phyloP scores from a whole-genome alignment of 2,113 vertebrate genomes.

The Lasiurus cinereus region DNA sequence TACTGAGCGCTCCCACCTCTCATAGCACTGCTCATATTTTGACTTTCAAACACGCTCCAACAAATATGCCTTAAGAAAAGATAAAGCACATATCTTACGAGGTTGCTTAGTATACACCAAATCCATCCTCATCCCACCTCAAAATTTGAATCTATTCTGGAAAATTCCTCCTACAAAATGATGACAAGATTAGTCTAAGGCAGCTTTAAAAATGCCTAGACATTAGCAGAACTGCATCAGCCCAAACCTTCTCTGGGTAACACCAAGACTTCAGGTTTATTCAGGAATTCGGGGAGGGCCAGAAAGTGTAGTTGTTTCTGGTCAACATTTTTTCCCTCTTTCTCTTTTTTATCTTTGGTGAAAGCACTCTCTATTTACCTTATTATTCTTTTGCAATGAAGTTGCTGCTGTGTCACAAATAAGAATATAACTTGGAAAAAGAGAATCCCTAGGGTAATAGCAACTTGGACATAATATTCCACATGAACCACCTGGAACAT shows the following conservation, averaged over 20 bases:
- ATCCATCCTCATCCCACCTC: accelerated
- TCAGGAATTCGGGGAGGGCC: not conserved
- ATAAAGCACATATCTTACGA: not conserved
- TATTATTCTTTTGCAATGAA: not conserved
- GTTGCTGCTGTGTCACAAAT: not conserved
- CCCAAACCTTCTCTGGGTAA: not conserved
- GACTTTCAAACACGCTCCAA: not conserved
- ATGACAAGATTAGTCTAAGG: not conserved
- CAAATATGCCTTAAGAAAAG: not conserved
- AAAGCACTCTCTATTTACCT: not conserved
- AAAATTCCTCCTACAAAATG: conserved; percentile 1
- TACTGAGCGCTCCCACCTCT: not conserved
- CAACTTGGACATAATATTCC: not conserved
- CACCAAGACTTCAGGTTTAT: not conserved
- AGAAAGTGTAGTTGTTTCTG: not conserved
- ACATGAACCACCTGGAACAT: not conserved
- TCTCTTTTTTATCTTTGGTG: not conserved
- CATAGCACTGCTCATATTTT: not conserved
- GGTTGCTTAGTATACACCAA: not conserved
- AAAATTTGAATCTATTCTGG: not conserved
- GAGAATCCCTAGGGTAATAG: not conserved
- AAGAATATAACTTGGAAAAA: not conserved
- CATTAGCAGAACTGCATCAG: not conserved
- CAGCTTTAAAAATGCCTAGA: not conserved
- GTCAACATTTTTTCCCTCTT: not conserved